Evolutionary conservation across 2,888 invertebrate species (phyloP).

Genomic region (Listrodromus nycthemerus): DNA sequence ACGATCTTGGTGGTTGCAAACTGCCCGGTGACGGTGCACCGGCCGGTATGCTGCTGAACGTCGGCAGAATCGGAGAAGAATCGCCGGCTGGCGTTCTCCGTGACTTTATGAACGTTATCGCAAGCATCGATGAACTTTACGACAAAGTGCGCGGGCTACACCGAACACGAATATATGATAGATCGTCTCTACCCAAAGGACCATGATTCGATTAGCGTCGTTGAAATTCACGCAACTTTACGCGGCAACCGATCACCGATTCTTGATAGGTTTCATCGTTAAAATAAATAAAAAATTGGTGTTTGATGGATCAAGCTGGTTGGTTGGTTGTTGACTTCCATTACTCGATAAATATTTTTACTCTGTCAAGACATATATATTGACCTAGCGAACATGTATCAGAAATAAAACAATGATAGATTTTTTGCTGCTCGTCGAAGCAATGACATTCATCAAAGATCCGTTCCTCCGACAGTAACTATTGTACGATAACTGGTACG

Average conservation of each 20-base stretch:
- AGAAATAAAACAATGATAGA: no score
- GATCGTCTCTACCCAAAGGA: constrained; percentile 63
- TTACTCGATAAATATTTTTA: background rate
- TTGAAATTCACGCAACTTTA: constrained; percentile 54
- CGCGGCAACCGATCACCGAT: constrained; percentile 60
- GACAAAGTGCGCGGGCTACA: constrained; percentile 64
- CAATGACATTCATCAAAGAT: no score
- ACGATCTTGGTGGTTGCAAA: constrained; percentile 69
- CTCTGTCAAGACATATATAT: no score
- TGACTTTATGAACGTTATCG: constrained; percentile 63
- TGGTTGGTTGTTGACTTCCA: constrained; percentile 57
- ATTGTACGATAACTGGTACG: background rate
- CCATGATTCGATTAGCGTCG: constrained; percentile 67
- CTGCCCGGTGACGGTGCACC: constrained; percentile 69
- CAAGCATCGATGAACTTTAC: constrained; percentile 67
- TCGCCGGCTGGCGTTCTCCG: constrained; percentile 65
- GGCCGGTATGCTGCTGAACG: constrained; percentile 64
- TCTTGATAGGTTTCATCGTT: constrained; percentile 49
- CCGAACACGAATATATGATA: constrained; percentile 50
- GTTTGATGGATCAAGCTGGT: constrained; percentile 61
- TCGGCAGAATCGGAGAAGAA: constrained; percentile 55
- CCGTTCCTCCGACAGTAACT: no score
- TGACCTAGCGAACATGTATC: no score
- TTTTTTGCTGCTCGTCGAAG: no score
- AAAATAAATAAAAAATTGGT: constrained; percentile 39